phyloP scores from a whole-genome alignment of 2,113 vertebrate genomes.

The Chaetops frenatus region DNA sequence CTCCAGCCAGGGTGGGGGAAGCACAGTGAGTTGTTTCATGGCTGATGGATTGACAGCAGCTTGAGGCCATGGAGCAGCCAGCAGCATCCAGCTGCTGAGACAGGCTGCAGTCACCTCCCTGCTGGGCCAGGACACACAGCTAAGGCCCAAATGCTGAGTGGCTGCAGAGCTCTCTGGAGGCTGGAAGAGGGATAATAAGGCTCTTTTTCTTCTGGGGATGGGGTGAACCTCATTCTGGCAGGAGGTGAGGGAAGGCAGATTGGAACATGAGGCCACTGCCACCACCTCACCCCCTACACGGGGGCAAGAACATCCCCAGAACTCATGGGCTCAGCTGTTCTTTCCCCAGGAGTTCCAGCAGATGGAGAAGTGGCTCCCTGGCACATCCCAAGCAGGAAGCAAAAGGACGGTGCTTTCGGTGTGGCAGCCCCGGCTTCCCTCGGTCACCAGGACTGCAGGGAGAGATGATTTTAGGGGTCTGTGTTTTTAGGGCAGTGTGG shows the following conservation, averaged over 20 bases:
- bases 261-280: neutral
- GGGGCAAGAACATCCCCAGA: neutral
- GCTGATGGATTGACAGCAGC: neutral
- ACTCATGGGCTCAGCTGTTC: neutral
- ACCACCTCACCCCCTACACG: rapidly evolving
- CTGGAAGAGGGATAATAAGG: neutral
- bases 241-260: neutral
- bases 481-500: neutral
- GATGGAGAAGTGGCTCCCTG: neutral
- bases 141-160: neutral
- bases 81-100: neutral
- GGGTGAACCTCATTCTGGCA: neutral
- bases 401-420: neutral
- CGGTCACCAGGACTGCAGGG: neutral
- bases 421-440: neutral
- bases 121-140: neutral
- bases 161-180: neutral
- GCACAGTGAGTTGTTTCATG: neutral
- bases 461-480: neutral
- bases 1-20: neutral
- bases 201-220: neutral
- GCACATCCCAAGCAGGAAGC: neutral
- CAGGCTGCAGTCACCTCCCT: neutral
- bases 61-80: neutral
- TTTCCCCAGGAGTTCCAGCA: neutral